Percentiles rank a stretch among this genome's conserved stretches.
Conservation (phyloP, 2,797 vertebrate species). For the Rhinatrema bivittatum region DNA sequence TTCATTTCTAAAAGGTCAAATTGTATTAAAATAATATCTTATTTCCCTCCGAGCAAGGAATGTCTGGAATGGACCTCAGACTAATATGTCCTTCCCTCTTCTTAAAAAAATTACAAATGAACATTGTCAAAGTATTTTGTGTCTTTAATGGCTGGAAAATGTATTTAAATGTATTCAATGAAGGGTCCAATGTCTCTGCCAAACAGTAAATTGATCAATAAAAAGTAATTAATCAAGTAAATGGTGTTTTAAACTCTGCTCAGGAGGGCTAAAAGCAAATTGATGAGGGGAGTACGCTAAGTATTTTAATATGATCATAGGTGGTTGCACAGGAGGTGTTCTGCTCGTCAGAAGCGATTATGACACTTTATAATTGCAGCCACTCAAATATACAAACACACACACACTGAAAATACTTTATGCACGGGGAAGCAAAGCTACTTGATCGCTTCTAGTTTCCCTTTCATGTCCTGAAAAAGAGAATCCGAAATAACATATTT, state of each 20-base stretch:
- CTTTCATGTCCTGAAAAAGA: no score
- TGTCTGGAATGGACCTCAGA: not conserved
- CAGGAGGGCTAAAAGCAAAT: slow-evolving; percentile 8
- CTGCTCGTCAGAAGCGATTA: not conserved
- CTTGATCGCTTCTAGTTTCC: no score
- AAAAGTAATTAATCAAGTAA: slow-evolving; percentile 34
- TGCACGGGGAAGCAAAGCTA: no score
- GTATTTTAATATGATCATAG: not conserved
- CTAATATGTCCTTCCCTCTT: not conserved
- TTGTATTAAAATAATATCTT: slow-evolving; percentile 8
- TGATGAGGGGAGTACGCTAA: slow-evolving; percentile 14
- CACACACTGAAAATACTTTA: no score
- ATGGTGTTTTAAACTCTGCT: slow-evolving; percentile 36
- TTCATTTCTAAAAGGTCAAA: slow-evolving; percentile 8
- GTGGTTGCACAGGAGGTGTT: not conserved
- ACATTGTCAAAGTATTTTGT: slow-evolving; percentile 1
- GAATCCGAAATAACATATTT: no score
- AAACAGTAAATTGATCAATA: slow-evolving; percentile 31
- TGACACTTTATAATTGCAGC: not conserved
- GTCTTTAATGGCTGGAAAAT: slow-evolving; percentile 23
- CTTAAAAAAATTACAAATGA: not conserved
- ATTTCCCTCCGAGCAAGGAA: slow-evolving; percentile 2
- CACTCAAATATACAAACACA: no score
- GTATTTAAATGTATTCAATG: slow-evolving; percentile 26
- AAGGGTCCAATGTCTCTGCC: slow-evolving; percentile 5